Evolutionary conservation across 2,113 vertebrate species (phyloP), one percentile per base, ranked within the genome.

Genomic region (Choloepus hoffmanni): DNA sequence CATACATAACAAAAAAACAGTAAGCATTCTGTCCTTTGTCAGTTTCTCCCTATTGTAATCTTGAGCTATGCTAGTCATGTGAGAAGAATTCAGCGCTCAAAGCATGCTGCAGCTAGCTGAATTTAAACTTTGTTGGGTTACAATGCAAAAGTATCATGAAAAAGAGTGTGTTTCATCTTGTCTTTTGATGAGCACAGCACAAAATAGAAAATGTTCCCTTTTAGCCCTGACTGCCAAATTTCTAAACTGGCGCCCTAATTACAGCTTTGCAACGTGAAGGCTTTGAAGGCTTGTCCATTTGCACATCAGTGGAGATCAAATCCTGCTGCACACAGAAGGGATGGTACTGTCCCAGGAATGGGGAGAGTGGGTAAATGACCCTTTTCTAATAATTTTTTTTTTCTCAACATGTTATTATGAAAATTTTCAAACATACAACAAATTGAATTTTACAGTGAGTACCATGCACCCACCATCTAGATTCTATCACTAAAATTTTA

Each of bases 121-220:
- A 97, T 97, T 93, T 96, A 86, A 90, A 62, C 12, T 93, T 94
- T 91, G 43, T 72, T 77, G 92, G 67, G 43, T 97, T 86, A 78
- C 96, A 76, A 30, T 50, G 48, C 72, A 96, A 76, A 97, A 95
- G 14, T 60, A 40, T 72, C 58, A 45, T 79, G 96, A 97, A 67
- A 97, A 98, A 98, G n/a, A 74, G 95, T 63, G 14, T 90, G 84
- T 93, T 60, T 86, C 30, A 50, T 97, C 94, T 48, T 77, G 91
- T 89, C 67, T 97, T 97, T 97, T 98, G 92, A 96, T 97, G 96
- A 97, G 96, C 4, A 2, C 68, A 82, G 72, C 92, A 92, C 73
- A 97, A 96, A 97, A 90, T 48, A 92, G 96, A 92, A 93, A 97
- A 97, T 90, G 28, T 45, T 93, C 86, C 83, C 94, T 62, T 96